phyloP scores from a whole-genome alignment of 2,113 vertebrate genomes.

The Lagenorhynchus albirostris region DNA sequence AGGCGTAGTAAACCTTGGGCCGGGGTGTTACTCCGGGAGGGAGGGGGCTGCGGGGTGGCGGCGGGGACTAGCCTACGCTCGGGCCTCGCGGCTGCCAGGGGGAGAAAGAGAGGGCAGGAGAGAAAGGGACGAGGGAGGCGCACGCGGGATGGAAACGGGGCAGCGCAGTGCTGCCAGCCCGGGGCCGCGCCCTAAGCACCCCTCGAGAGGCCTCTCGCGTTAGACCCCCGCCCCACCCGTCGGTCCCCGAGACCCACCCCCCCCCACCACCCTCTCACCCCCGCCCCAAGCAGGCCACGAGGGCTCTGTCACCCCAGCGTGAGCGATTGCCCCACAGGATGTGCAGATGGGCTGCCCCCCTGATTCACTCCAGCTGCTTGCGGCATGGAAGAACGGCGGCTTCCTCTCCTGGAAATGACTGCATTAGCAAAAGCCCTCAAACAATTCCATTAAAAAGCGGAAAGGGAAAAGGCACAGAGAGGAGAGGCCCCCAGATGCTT shows the following conservation, averaged over 20 bases:
- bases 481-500: background rate
- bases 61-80: background rate
- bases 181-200: background rate
- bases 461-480: conserved; percentile 50
- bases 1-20: conserved; percentile 33
- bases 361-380: conserved; percentile 55
- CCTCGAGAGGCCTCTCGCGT: background rate
- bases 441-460: conserved; percentile 45
- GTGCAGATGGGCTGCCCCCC: conserved; percentile 41
- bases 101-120: background rate
- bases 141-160: background rate
- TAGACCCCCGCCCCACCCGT: background rate
- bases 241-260: background rate
- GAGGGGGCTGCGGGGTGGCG: background rate
- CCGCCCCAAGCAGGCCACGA: fast-evolving
- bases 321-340: conserved; percentile 67
- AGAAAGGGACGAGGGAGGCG: background rate
- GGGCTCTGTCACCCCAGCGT: background rate
- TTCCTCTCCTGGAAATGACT: conserved; percentile 69
- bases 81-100: fast-evolving
- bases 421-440: conserved; percentile 51
- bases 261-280: background rate
- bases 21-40: background rate
- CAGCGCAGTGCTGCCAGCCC: background rate
- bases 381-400: conserved; percentile 28